These are phyloP conservation scores for Terrapene triunguis DNA, from an alignment of 2,113 vertebrate species.

Conservation along the genomic window DNA sequence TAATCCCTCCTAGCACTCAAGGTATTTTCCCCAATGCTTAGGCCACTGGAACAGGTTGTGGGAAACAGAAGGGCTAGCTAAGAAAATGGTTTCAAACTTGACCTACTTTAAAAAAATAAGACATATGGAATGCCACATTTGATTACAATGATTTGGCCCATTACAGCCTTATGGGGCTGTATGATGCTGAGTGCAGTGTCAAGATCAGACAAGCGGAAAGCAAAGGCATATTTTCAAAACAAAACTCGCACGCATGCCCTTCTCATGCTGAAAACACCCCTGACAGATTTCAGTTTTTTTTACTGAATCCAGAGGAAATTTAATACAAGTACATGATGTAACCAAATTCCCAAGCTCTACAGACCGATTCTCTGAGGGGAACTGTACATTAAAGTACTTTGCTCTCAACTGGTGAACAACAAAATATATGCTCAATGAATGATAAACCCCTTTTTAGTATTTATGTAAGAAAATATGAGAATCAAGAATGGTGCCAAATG, in stretches of 20 bases:
- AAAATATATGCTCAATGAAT: background rate
- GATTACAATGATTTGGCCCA: conserved; percentile 83
- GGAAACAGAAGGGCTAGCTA: conserved; percentile 66
- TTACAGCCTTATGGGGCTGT: conserved; percentile 80
- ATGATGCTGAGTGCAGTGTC: conserved; percentile 74
- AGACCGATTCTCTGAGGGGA: background rate
- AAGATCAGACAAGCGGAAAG: conserved; percentile 86
- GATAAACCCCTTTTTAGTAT: background rate
- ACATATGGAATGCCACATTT: conserved; percentile 83
- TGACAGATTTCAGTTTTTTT: background rate
- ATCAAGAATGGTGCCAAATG: background rate
- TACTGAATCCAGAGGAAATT: conserved; percentile 34
- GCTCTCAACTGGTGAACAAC: background rate
- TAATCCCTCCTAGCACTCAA: conserved; percentile 30
- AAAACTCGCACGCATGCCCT: conserved; percentile 75
- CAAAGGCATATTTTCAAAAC: conserved; percentile 82
- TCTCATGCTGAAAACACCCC: conserved; percentile 58
- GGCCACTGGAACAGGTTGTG: conserved; percentile 66
- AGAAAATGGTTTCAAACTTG: conserved; percentile 84
- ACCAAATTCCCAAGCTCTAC: background rate
- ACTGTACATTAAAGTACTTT: background rate
- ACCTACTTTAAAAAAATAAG: conserved; percentile 88
- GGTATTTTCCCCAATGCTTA: background rate
- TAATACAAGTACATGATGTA: conserved; percentile 10
- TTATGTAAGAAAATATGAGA: background rate